These are phyloP conservation scores for Coracopsis vasa DNA, from an alignment of 2,113 vertebrate species.

Conservation along the genomic window DNA sequence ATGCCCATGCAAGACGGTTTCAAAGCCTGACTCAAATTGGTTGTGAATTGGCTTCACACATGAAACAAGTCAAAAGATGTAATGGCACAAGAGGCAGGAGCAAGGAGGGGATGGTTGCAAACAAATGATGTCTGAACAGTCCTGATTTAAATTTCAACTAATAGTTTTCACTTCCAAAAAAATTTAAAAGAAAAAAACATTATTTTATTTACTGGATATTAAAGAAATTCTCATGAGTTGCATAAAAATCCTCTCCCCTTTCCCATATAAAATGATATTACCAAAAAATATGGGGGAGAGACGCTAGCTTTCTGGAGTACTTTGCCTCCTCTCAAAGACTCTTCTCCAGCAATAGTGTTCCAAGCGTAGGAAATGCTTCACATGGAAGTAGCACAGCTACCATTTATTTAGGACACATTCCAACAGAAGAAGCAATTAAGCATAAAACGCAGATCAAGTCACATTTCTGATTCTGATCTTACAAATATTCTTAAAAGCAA, in stretches of 20 bases:
- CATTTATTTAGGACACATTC: background rate
- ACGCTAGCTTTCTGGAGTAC: background rate
- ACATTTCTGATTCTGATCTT: background rate
- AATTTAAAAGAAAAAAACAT: background rate
- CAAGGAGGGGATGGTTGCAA: background rate
- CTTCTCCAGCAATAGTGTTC: background rate
- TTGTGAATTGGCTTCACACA: background rate
- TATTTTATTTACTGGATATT: background rate
- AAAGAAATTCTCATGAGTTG: background rate
- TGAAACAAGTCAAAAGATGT: background rate
- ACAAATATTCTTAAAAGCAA: background rate
- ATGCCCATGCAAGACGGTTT: background rate
- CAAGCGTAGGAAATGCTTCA: background rate
- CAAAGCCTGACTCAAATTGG: background rate
- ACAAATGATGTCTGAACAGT: background rate
- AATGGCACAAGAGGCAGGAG: background rate
- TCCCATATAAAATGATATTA: background rate
- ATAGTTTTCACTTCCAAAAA: background rate
- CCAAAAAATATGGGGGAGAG: accelerated
- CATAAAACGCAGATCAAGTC: background rate
- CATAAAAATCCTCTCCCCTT: background rate
- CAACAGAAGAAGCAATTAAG: background rate
- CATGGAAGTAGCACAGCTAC: background rate
- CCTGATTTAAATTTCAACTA: background rate
- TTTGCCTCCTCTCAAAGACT: background rate